Evolutionary conservation across 2,888 invertebrate species (phyloP), one percentile per base, ranked within the genome.

Genomic region (Ypsolopha scabrella): DNA sequence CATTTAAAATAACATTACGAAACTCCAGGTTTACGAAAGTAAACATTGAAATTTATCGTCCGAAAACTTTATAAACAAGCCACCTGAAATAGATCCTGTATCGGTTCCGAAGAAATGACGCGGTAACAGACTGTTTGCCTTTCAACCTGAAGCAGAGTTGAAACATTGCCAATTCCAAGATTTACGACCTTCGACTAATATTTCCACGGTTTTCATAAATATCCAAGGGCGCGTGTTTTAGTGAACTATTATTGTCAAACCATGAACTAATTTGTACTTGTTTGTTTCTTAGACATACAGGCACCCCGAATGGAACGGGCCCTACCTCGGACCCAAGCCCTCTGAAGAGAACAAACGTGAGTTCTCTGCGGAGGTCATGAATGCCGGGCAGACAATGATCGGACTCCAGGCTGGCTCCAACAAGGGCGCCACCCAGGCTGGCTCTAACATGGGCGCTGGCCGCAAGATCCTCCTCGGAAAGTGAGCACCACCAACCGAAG

Each of bases 361-460:
- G 38, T 98, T 98, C 89, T 91, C 92, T 24, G 97, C 97, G 0
- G 98, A 97, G 73, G 94, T 94, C 71, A 73, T 98, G 65, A 91
- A 91, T 63, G 96, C 96, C 60, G 97, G 97, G 34, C 91, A 98
- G 83, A 90, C 92, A 60, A 88, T 96, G 67, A 94, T 98, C 67
- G 97, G 97, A 67, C 93, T 98, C 50, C 98, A 98, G 81, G 97
- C 96, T 62, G 98, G 98, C 54, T 93, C 92, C 76, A 98, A 98
- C 92, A 96, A 97, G 86, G 98, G 97, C 44, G 97, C 97, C 63
- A 93, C 94, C 55, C 97, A 97, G 82, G 92, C 96, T 35, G 98
- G 98, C 35, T 91, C 91, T 76, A 97, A 94, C 81, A 88, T 97
- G 54, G 97, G 97, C 57, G 95, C 95, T 59, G 91, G 93, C 64